These are phyloP conservation scores for Melanargia galathea DNA, from an alignment of 2,888 invertebrate species.

Conservation along the genomic window DNA sequence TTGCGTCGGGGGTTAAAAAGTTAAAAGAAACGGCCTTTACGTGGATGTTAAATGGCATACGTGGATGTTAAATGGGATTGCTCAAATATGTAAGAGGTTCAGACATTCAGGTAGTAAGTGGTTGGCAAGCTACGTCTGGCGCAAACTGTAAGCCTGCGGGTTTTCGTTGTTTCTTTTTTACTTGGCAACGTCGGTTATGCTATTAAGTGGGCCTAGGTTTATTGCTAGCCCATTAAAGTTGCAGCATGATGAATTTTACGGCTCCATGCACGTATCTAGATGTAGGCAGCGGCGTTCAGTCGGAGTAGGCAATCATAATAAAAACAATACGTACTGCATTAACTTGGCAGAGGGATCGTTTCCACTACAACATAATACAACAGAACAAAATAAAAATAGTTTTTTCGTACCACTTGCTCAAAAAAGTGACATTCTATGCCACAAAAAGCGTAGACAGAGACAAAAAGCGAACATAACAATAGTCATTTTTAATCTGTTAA, in stretches of 20 bases:
- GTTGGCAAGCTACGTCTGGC: conserved; percentile 27
- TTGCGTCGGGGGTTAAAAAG: neutral
- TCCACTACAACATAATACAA: neutral
- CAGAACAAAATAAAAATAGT: neutral
- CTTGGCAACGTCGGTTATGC: conserved; percentile 26
- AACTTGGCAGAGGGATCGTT: neutral
- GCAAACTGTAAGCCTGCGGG: conserved; percentile 16
- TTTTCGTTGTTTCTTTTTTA: conserved; percentile 23
- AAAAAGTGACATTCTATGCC: too few relatives aligned
- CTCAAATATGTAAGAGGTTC: conserved; percentile 16
- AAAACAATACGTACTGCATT: conserved; percentile 4
- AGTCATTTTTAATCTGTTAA: too few relatives aligned
- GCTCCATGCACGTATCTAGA: conserved; percentile 2
- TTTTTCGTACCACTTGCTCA: too few relatives aligned
- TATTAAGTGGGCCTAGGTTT: conserved; percentile 25
- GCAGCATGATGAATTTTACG: conserved; percentile 20
- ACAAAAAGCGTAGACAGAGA: too few relatives aligned
- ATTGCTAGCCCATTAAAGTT: conserved; percentile 23
- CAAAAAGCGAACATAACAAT: too few relatives aligned
- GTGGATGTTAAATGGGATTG: conserved; percentile 7
- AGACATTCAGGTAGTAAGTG: conserved; percentile 2
- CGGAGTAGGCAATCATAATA: conserved; percentile 4
- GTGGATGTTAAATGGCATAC: conserved; percentile 7
- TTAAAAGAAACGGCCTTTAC: conserved; percentile 5
- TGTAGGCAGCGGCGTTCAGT: neutral